Conservation (phyloP, 2,888 invertebrate species). For the Ferdinandea cuprea region DNA sequence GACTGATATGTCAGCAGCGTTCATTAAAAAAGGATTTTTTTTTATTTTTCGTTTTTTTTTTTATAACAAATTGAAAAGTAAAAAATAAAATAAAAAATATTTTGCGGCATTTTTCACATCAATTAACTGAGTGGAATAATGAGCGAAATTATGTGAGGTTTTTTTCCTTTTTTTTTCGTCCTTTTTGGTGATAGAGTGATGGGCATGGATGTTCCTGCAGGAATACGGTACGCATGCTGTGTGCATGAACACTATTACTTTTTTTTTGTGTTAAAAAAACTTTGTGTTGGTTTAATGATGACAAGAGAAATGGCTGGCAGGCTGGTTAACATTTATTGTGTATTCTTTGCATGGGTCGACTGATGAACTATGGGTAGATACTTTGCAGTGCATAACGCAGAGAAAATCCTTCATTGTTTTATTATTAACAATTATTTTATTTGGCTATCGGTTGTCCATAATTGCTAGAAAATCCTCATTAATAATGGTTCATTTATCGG, state of each 20-base stretch:
- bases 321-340: slow-evolving; percentile 25
- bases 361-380: background rate
- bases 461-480: slow-evolving; percentile 49
- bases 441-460: slow-evolving; percentile 38
- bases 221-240: slow-evolving; percentile 7
- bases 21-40: slow-evolving; percentile 50
- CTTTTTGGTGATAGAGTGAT: slow-evolving; percentile 6
- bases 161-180: background rate
- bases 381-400: slow-evolving; percentile 8
- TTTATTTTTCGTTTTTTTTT: too few species aligned
- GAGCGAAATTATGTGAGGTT: slow-evolving; percentile 48
- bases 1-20: slow-evolving; percentile 31
- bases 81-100: background rate
- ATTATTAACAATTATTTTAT: slow-evolving; percentile 43
- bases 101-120: slow-evolving; percentile 67
- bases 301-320: background rate
- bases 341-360: background rate
- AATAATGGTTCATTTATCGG: background rate
- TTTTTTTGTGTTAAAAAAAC: slow-evolving; percentile 15
- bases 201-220: background rate
- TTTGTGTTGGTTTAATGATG: slow-evolving; percentile 29
- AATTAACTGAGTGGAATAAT: slow-evolving; percentile 70
- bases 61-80: slow-evolving; percentile 25
- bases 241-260: background rate
- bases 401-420: too few species aligned